Base-by-base conservation (phyloP, 2,888 invertebrate species). In the Amphipyra tragopoginis region DNA sequence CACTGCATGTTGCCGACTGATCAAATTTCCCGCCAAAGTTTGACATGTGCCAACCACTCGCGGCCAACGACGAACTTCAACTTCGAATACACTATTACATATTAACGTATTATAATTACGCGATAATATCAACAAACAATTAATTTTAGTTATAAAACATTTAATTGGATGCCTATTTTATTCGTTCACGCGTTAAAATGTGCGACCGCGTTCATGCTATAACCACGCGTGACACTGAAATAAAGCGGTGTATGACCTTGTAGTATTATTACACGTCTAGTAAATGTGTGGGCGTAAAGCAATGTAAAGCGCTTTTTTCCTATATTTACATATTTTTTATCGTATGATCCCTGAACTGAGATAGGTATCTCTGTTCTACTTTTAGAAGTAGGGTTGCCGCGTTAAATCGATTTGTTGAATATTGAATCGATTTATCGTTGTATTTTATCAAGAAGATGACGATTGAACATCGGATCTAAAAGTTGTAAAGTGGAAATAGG, bases 1-100 rank as follows among this genome's bases (percentile, higher is more conserved):
- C 86, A 87, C 86, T 80, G 81, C 81, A 85, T 83, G 79, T 66
- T 49, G 60, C 47, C 55, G 60, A 72, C 65, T 75, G 73, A 79
- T 77, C 79, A 72, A 75, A 81, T 82, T 81, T 92, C 91, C 91
- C 92, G 92, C 91, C 89, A 86, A 87, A 66, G 64, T 79, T 79
- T 83, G 78, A 84, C 85, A 81, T 69, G 64, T 87, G 89, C 84
- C 85, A 86, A 83, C 85, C 85, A 82, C 75, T 81, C 79, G 75
- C 76, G 78, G 61, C 72, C 47, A 70, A 59, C 47, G 34, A 56
- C 45, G 11, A 42, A 49, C 45, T 26, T 50, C 53, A 64, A 79
- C 64, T 67, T 47, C 55, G 47, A 54, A 63, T 48, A 42, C 44
- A 69, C 56, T 53, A 55, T 54, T 65, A 71, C n/a, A 49, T 65